phyloP scores from a whole-genome alignment of 2,888 invertebrate species.

The Enoplolaimus lenunculus region DNA sequence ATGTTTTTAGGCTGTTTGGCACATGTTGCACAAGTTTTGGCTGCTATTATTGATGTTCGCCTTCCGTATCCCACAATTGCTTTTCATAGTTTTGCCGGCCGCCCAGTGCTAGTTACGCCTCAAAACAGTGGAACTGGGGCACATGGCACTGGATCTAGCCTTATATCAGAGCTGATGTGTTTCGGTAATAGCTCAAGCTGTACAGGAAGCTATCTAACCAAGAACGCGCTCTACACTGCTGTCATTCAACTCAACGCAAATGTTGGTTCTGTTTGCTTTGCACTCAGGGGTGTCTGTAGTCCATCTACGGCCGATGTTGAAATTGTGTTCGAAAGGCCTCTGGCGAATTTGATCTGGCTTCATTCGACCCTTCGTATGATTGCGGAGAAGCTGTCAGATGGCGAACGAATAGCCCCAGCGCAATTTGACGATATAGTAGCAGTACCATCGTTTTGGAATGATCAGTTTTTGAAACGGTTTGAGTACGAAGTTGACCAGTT shows the following conservation, averaged over 20 bases:
- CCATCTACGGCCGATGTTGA: neutral
- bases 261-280: conserved; percentile 2
- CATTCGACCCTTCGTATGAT: neutral
- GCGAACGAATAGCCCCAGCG: neutral
- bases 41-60: conserved; percentile 1
- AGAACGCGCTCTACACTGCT: neutral
- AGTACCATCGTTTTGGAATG: neutral
- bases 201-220: neutral
- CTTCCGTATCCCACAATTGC: too few relatives aligned
- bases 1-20: too few relatives aligned
- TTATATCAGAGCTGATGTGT: neutral
- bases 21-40: too few relatives aligned
- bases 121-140: too few relatives aligned
- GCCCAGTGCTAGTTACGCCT: too few relatives aligned
- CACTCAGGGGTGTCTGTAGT: neutral
- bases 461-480: neutral
- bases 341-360: too few relatives aligned
- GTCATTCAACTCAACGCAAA: conserved; percentile 5
- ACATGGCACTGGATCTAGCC: too few relatives aligned
- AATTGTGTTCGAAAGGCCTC: too few relatives aligned
- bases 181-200: neutral
- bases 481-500: neutral
- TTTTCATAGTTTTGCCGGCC: too few relatives aligned
- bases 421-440: too few relatives aligned
- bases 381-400: neutral